Percentiles rank a stretch among this genome's conserved stretches.
These are phyloP conservation scores for Boloria selene DNA, from an alignment of 2,888 invertebrate species.

Conservation along the genomic window DNA sequence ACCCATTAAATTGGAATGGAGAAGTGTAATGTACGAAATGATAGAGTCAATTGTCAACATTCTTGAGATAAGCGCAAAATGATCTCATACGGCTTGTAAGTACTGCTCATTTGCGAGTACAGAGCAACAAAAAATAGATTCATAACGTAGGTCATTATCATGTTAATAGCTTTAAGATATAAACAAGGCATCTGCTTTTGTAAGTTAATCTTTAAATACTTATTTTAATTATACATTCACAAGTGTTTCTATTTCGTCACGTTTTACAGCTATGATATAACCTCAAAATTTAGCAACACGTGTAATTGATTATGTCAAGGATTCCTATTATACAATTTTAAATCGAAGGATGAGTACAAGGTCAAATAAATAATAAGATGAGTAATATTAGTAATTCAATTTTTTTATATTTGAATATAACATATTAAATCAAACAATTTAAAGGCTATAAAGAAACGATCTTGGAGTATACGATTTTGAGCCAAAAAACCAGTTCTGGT, in stretches of 20 bases:
- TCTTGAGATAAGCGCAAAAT: conserved; percentile 4
- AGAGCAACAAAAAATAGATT: neutral
- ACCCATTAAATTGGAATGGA: conserved; percentile 17
- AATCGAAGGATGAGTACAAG: conserved; percentile 5
- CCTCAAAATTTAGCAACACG: conserved; percentile 9
- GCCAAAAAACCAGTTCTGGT: too few relatives aligned
- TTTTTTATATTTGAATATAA: too few relatives aligned
- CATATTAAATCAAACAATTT: too few relatives aligned
- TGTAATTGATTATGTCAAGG: conserved; percentile 14
- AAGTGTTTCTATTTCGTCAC: neutral
- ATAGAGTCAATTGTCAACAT: conserved; percentile 19
- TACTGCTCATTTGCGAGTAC: conserved; percentile 3
- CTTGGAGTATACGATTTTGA: too few relatives aligned
- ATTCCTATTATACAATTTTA: neutral
- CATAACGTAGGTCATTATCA: neutral
- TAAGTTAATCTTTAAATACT: too few relatives aligned
- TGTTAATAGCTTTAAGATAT: neutral
- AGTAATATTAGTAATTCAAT: neutral
- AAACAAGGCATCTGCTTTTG: neutral
- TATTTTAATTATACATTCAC: neutral
- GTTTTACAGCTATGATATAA: neutral
- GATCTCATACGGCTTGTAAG: conserved; percentile 13
- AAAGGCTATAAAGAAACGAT: too few relatives aligned
- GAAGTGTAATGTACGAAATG: conserved; percentile 9
- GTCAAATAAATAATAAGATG: neutral